Base-by-base conservation (phyloP, 2,797 vertebrate genomes). In the Enoplosus armatus region DNA sequence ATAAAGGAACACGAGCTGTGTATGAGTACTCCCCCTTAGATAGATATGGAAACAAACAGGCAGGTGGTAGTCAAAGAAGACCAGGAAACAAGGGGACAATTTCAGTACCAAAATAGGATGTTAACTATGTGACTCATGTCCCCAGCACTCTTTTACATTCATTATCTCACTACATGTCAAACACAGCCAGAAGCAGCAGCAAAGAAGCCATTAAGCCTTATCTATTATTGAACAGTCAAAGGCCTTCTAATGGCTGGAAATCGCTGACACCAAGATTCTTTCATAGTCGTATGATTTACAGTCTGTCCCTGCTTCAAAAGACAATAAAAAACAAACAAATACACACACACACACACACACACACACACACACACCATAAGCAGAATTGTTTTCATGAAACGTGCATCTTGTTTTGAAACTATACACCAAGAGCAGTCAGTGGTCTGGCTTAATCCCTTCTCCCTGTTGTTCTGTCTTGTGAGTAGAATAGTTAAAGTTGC, bases 211-310 rank as follows among this genome's bases (percentile, higher is more conserved):
- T 95, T 94, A 94, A 86, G 83, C 89, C 87, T 85, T 82, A 95
- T 95, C 89, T 93, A 95, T 95, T 95, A 96, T 95, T 94, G 86
- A 96, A 84, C 79, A 94, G 85, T 86, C 82, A 79, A 89, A 89
- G 90, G 85, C 80, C 68, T 72, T 89, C 72, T 94, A 92, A 94
- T 94, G 85, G 90, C 72, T 89, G 82, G 76, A 90, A 75, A 92
- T 82, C 51, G 91, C 93, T 93, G 93, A 94, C 92, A 87, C 89
- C 48, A 47, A 85, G 70, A 82, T 90, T 90, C 83, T 82, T 80
- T 82, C 68, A 75, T 79, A 80, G 69, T 76, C 10, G 33, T 72
- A 80, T 90, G 78, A 93, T 92, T 90, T 87, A 89, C 79, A 45
- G 27, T 80, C 72, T 62, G 60, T 64, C 27, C 7, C 15, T 35